phyloP scores from a whole-genome alignment of 2,797 vertebrate species.

The Hozukius guyotensis region DNA sequence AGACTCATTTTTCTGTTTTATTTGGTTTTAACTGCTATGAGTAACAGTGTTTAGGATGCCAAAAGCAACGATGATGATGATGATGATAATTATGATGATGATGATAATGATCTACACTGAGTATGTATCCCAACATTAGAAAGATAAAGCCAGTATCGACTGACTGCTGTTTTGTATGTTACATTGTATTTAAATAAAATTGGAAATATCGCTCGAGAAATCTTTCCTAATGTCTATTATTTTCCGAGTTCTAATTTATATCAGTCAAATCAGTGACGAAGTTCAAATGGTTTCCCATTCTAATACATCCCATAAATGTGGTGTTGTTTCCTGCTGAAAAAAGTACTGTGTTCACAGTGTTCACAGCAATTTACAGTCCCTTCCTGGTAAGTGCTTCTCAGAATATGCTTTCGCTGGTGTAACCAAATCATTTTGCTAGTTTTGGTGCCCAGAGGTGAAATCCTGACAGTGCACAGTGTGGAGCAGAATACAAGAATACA shows the following conservation, averaged over 20 bases:
- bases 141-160: background rate
- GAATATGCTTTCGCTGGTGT: background rate
- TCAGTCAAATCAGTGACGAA: background rate
- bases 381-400: background rate
- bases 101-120: constrained; percentile 6
- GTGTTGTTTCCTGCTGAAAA: background rate
- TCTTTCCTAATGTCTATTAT: background rate
- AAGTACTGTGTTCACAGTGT: background rate
- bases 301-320: background rate
- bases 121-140: background rate
- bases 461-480: background rate
- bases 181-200: background rate
- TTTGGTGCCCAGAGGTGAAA: constrained; percentile 1
- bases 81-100: background rate
- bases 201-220: background rate
- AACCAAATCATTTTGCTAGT: constrained; percentile 20
- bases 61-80: constrained; percentile 11
- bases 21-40: constrained; percentile 31
- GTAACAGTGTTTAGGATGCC: constrained; percentile 3
- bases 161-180: background rate
- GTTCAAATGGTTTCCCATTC: background rate
- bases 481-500: background rate
- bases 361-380: background rate
- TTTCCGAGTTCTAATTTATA: background rate
- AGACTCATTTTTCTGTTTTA: constrained; percentile 23